phyloP scores from a whole-genome alignment of 2,113 vertebrate species.

The Hypocryptadius cinnamomeus region DNA sequence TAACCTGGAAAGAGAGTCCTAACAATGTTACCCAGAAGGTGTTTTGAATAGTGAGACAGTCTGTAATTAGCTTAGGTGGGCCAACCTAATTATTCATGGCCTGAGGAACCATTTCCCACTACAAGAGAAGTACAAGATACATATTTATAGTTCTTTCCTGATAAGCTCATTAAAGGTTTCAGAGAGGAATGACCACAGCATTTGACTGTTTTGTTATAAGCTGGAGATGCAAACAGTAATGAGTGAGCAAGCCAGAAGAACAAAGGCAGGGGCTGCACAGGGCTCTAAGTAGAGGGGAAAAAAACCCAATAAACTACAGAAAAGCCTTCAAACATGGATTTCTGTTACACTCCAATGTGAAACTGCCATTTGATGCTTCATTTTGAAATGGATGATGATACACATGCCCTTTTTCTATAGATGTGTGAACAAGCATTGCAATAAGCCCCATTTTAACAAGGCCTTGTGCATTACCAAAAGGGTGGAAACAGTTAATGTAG shows the following conservation, averaged over 20 bases:
- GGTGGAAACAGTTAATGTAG: not conserved
- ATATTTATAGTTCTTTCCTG: slow-evolving; percentile 33
- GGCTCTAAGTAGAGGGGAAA: not conserved
- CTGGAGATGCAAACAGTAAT: not conserved
- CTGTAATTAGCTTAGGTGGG: not conserved
- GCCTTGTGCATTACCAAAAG: not conserved
- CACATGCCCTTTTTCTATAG: not conserved
- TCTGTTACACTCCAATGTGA: not conserved
- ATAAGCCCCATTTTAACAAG: not conserved
- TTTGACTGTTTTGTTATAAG: not conserved
- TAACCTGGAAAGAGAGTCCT: not conserved
- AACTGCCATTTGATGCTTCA: not conserved
- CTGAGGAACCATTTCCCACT: not conserved
- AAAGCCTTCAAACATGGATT: not conserved
- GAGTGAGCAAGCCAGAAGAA: not conserved
- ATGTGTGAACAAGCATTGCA: not conserved
- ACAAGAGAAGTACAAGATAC: not conserved
- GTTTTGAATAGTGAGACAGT: not conserved
- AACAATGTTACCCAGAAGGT: not conserved
- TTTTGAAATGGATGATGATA: not conserved
- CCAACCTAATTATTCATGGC: slow-evolving; percentile 3
- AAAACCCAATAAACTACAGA: not conserved
- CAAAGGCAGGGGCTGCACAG: not conserved
- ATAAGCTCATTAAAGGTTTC: slow-evolving; percentile 55
- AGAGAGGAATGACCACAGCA: slow-evolving; percentile 25